Base-by-base conservation (phyloP, 1,140 invertebrate species). In the Calephelis virginiensis region DNA sequence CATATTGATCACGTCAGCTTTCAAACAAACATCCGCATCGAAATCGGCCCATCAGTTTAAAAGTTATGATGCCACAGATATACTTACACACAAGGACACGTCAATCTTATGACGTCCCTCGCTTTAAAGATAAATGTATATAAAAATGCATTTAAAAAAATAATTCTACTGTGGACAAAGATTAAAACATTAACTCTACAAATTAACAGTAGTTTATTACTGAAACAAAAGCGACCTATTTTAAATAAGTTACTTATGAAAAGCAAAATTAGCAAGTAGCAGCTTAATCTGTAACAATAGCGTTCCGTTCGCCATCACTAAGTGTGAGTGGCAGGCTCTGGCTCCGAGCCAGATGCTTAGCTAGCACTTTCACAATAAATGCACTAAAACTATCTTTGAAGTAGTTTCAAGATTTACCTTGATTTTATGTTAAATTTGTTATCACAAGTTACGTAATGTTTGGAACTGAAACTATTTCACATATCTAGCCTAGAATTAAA, bases 341-440 rank as follows among this genome's bases (percentile, higher is more conserved):
- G 53, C 28, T 11, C 53, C 3, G 6, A 8, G 53, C 53, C 53
- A 56, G 17, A 56, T 56, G 53, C 53, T 56, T 56, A 56, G 53
- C 53, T 7, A 56, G 53, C 53, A 56, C 53, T 56, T 56, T 56
- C 28, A 11, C 53, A 56, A 56, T 56, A 56, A 56, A 56, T 56
- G 17, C 50, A 9, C 17, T 56, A 37, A 53, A 56, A 56, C 50
- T 56, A 56, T 56, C 50, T 56, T 56, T 56, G 28, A 56, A 56
- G 11, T 56, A 37, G 28, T 11, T 37, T 56, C 28, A 11, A 56
- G 50, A 56, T 56, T 28, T 56, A 56, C 50, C 50, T 56, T 56
- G 17, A 56, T 56, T 37, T 56, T 56, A 56, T 28, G 17, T 9
- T 11, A 9, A 2, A 37, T 11, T 10, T 56, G 17, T 28, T 11